Evolutionary conservation across 2,113 vertebrate genomes (phyloP), one percentile per base, ranked within the genome.

Genomic region (Cephalopterus ornatus): DNA sequence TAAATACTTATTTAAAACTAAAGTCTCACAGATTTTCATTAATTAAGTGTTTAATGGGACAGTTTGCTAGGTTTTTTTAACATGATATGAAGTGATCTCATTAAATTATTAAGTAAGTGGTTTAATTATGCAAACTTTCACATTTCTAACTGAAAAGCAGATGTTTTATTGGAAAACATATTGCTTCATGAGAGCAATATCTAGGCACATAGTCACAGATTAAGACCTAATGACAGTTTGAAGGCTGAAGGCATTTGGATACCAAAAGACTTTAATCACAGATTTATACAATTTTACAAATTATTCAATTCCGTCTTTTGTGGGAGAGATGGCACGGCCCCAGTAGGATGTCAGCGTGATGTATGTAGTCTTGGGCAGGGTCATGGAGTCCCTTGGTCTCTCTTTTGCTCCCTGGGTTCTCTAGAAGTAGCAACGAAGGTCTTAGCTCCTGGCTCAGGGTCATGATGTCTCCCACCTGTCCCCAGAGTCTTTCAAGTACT

Each of bases 101-200:
- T 86, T 96, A 77, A 96, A 96, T 97, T 95, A 97, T 97, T 97
- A 81, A 96, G 55, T 39, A 73, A 86, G 17, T 37, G 33, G 46
- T 91, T 97, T 70, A 96, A 97, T 94, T 92, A 97, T 93, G 85
- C 70, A 95, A 63, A 58, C 37, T 62, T 91, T 66, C 88, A 62
- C 86, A 58, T 50, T 59, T 80, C 41, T 62, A 35, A 70, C 26
- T 39, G 63, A 73, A 84, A 88, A 92, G 56, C 94, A 90, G 82
- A 92, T 76, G 59, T 93, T 85, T 52, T 26, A 78, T 65, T 77
- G 59, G 72, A 66, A 92, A 95, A 90, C 50, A 49, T 33, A 88
- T 47, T 92, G 74, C 59, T 95, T 96, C 39, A 5, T 13, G 62
- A 78, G 12, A 84, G 49, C 56, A 81, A 90, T 68, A n/a, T 47